Evolutionary conservation across 2,797 vertebrate genomes (phyloP), one percentile per base, ranked within the genome.

Genomic region (Falco berigora): DNA sequence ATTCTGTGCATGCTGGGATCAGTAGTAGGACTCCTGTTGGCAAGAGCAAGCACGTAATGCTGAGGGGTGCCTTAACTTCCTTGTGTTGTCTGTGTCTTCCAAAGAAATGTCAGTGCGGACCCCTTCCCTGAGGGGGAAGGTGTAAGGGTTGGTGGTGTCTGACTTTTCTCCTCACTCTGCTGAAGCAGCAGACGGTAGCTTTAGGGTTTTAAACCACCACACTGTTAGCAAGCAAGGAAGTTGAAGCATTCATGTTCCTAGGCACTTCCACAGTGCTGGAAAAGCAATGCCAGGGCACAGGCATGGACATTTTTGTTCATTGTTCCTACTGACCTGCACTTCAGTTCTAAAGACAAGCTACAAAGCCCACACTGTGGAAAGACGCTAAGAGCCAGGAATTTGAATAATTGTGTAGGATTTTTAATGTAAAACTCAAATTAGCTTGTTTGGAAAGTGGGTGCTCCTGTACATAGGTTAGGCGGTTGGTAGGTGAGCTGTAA

Each of bases 1-100:
- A 5, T 32, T 25, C 32, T 49, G 5, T 24, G 50, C 7, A 0
- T 23, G 4, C 0, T 66, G 67, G 36, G 46, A 30, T 47, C 71
- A 8, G n/a, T 1, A 21, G 44, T 6, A 56, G 55, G 21, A 38
- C 11, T 83, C 9, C n/a, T 71, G n/a, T 52, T 69, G 3, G 16
- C 75, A 32, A 42, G 13, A 59, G 23, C 20, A 58, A 79, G 59
- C 36, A 19, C 10, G 6, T 59, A 15, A 8, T 25, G 49, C 44
- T 50, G 46, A 91, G 61, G 64, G 56, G 32, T 68, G 21, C 28
- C 28, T 61, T 76, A 0, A 49, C 68, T 78, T 50, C 67, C 40
- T 72, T 27, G 8, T 15, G n/a, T 24, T 44, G 18, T 17, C 30
- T 58, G 3, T 10, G 2, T 44, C 85, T 88, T 62, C n/a, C 42